Conservation (phyloP, 2,888 invertebrate species). For the Caenorhabditis sp. region DNA sequence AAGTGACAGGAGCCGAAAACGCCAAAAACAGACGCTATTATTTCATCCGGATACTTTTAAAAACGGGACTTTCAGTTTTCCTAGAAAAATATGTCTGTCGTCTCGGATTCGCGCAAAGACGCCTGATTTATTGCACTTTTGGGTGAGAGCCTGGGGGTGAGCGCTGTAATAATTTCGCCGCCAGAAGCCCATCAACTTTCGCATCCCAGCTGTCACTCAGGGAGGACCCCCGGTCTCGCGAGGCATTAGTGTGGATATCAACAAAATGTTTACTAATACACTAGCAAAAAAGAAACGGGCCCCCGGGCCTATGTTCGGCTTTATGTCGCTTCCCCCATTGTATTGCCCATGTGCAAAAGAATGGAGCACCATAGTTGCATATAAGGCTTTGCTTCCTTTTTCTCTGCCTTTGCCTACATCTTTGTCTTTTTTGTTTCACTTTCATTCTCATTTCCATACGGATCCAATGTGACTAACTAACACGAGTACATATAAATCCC, state of each 20-base stretch:
- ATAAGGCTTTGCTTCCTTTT: background rate
- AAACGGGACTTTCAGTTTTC: too few species aligned
- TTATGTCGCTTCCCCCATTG: conserved; percentile 8
- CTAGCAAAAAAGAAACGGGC: conserved; percentile 9
- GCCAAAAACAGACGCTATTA: too few species aligned
- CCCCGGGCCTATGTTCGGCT: background rate
- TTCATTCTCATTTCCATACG: too few species aligned
- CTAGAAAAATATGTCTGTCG: too few species aligned
- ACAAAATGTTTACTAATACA: conserved; percentile 56
- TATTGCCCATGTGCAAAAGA: background rate
- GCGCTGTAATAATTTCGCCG: conserved; percentile 45
- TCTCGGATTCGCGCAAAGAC: too few species aligned
- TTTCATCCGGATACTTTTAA: too few species aligned
- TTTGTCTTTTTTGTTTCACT: too few species aligned
- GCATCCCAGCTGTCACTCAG: conserved; percentile 40
- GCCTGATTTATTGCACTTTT: conserved; percentile 49
- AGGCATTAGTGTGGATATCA: conserved; percentile 49
- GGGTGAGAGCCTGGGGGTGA: conserved; percentile 14
- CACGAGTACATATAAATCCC: too few species aligned
- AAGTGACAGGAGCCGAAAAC: background rate
- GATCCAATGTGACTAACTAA: too few species aligned
- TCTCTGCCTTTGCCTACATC: background rate
- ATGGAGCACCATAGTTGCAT: background rate
- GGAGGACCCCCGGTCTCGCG: conserved; percentile 4
- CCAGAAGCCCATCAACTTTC: conserved; percentile 29